phyloP scores from a whole-genome alignment of 2,113 vertebrate genomes.

The Leptodactylus fuscus region DNA sequence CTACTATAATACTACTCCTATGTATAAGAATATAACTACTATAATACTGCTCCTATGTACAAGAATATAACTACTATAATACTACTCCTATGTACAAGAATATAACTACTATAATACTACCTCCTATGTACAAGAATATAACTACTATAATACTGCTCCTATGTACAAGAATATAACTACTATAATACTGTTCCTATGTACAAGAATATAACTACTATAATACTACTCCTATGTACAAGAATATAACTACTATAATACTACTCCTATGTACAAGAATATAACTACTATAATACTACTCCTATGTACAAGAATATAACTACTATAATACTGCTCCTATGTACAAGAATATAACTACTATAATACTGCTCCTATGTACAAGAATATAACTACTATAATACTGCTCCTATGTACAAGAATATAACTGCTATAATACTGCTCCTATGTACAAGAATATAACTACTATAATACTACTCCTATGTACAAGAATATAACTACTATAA shows the following conservation, averaged over 20 bases:
- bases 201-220: background rate
- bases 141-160: background rate
- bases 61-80: too few relatives aligned
- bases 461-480: too few relatives aligned
- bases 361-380: background rate
- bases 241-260: conserved; percentile 7
- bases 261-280: background rate
- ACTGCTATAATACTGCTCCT: too few relatives aligned
- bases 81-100: too few relatives aligned
- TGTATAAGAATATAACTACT: too few relatives aligned
- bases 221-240: background rate
- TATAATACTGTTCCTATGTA: background rate
- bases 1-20: too few relatives aligned
- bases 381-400: conserved; percentile 1
- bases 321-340: background rate
- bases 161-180: background rate
- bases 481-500: background rate
- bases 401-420: background rate
- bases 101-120: too few relatives aligned
- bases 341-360: background rate
- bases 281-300: conserved; percentile 3
- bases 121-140: background rate
- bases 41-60: background rate
- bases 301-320: conserved; percentile 5
- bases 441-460: too few relatives aligned